Base-by-base conservation (phyloP, 2,888 invertebrate species). In the Drosophila picticornis region DNA sequence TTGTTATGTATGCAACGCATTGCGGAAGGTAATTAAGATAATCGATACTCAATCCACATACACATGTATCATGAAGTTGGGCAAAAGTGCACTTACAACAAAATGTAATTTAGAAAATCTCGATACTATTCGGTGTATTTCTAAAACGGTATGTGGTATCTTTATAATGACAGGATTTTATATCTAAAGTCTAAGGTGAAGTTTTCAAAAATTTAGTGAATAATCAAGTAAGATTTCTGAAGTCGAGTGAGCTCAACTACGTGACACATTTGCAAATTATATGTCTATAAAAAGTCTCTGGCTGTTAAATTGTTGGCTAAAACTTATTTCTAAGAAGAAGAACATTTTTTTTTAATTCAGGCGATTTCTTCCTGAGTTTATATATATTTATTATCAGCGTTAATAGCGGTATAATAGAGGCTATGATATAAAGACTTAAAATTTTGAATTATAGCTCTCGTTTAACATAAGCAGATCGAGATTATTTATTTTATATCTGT, bases 11-110 rank as follows among this genome's bases (percentile, higher is more conserved):
- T 48, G 32, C 34, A 32, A 27, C 58, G 29, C 32, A 56, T 38
- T 32, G 43, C 29, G 34, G 25, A 22, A 25, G 34, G 25, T 53
- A 53, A 53, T 53, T 25, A 53, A 53, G 32, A 10, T 53, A 53
- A 53, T 32, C 46, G 46, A 46, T 46, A 52, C n/a, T 16, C n/a
- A 29, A 16, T 29, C 29, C 11, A 22, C 11, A 31, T 4, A 16
- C 31, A 52, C 6, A 52, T 52, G 31, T 29, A 29, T 29, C 19
- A 46, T 25, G 4, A 16, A 46, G 16, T 25, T 16, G 22, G 22
- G 22, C 16, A 16, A 16, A 46, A 25, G 4, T 25, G 4, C 16
- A 25, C 22, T 46, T 25, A 46, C 16, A 46, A 46, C 25, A 46
- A 25, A 25, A 2, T 9, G 1, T 25, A 16, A 9, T 16, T 46